Percentiles rank a stretch among this genome's conserved stretches.
phyloP scores from a whole-genome alignment of 2,113 vertebrate species.

The Odontesthes bonariensis region DNA sequence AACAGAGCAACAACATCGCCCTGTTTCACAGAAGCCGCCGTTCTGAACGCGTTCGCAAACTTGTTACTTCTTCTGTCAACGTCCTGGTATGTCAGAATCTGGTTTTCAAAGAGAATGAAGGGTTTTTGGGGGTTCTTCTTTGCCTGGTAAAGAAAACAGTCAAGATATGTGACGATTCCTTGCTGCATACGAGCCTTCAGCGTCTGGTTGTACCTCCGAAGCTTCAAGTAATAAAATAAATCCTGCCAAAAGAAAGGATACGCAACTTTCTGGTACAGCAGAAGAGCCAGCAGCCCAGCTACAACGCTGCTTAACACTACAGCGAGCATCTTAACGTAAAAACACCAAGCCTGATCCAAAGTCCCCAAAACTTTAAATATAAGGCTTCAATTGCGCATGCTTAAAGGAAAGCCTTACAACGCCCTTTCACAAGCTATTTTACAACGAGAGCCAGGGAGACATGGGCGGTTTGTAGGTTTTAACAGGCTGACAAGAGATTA shows the following conservation, averaged over 20 bases:
- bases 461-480: too few species aligned
- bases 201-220: slow-evolving; percentile 67
- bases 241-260: slow-evolving; percentile 89
- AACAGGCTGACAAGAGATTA: too few species aligned
- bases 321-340: slow-evolving; percentile 62
- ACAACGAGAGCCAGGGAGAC: slow-evolving; percentile 21
- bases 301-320: slow-evolving; percentile 67
- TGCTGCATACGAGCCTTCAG: slow-evolving; percentile 68
- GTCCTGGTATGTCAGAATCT: slow-evolving; percentile 82
- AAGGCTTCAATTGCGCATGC: slow-evolving; percentile 50
- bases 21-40: slow-evolving; percentile 62
- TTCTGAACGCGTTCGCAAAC: slow-evolving; percentile 82
- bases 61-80: slow-evolving; percentile 86
- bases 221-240: slow-evolving; percentile 82
- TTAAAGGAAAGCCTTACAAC: not conserved
- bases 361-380: slow-evolving; percentile 9
- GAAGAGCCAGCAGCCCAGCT: slow-evolving; percentile 74
- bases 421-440: too few species aligned
- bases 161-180: slow-evolving; percentile 84
- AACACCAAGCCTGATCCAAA: not conserved
- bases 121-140: slow-evolving; percentile 83
- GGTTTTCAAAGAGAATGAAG: slow-evolving; percentile 86
- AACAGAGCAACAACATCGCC: slow-evolving; percentile 88
- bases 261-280: slow-evolving; percentile 78
- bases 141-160: slow-evolving; percentile 85